Percentiles rank a stretch among this genome's conserved stretches.
These are phyloP conservation scores for Euglossa dilemma DNA, from an alignment of 1,140 invertebrate genomes.

Conservation along the genomic window DNA sequence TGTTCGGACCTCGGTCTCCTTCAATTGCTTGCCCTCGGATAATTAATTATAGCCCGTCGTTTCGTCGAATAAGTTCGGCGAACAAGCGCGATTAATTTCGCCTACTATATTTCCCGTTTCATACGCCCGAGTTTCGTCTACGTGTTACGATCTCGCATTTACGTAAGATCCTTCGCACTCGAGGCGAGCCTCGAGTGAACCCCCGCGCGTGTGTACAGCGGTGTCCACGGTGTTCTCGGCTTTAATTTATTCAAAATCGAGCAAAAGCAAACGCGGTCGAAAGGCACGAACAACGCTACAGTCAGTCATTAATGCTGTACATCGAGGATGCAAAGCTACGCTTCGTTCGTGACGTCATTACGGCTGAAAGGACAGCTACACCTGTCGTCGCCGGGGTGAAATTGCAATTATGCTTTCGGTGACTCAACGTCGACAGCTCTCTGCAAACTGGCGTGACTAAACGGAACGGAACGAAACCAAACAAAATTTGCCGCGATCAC, in stretches of 20 bases:
- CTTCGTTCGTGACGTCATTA: conserved; percentile 32
- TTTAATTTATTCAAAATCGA: conserved; percentile 1
- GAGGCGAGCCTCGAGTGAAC: neutral
- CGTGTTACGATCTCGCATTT: neutral
- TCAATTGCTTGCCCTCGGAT: neutral
- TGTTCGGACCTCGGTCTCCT: neutral
- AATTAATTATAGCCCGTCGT: neutral
- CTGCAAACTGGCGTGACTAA: neutral
- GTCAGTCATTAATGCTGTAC: conserved; percentile 18
- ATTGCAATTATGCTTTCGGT: conserved; percentile 3
- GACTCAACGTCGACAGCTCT: neutral
- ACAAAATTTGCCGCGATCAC: neutral
- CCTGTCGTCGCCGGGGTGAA: conserved; percentile 2
- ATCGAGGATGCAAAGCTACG: conserved; percentile 7
- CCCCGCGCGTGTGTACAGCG: neutral
- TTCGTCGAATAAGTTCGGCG: neutral
- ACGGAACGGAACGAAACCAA: neutral
- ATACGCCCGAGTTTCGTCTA: neutral
- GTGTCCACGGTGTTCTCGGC: neutral
- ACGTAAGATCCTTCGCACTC: neutral
- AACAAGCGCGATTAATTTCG: too few relatives aligned
- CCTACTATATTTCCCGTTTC: too few relatives aligned
- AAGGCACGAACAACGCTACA: neutral
- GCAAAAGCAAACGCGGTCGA: conserved; percentile 21
- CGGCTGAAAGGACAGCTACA: conserved; percentile 22